Percentiles rank a stretch among this genome's conserved stretches.
Evolutionary conservation across 2,113 vertebrate species (phyloP).

Genomic region (Protobothrops mucrosquamatus): DNA sequence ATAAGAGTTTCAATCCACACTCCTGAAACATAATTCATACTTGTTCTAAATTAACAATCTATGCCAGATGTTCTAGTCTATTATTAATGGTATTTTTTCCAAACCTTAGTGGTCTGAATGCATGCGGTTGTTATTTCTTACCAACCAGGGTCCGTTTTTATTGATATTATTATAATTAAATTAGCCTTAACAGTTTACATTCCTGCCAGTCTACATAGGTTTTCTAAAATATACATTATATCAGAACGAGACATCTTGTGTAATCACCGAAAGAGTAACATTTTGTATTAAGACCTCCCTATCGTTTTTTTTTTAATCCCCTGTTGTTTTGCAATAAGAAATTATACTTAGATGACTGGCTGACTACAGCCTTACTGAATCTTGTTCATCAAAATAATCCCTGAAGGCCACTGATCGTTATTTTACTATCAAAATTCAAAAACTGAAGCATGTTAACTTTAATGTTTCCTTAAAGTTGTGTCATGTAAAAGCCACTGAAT

Average conservation of each 20-base stretch:
- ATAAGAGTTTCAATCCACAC: background rate
- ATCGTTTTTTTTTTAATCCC: background rate
- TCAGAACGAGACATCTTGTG: background rate
- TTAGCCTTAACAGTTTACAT: background rate
- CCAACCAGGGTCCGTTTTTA: background rate
- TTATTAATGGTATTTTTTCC: background rate
- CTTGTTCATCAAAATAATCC: background rate
- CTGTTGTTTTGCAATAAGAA: background rate
- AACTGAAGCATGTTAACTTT: background rate
- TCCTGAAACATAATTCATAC: background rate
- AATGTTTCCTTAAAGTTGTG: background rate
- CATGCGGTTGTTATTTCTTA: background rate
- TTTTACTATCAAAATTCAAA: background rate
- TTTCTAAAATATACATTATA: background rate
- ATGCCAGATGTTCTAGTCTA: background rate
- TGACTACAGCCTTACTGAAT: background rate
- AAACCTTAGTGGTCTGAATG: background rate
- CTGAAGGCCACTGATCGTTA: background rate
- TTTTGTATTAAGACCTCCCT: background rate
- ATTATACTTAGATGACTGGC: background rate
- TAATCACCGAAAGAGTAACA: background rate
- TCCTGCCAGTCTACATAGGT: background rate
- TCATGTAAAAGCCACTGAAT: too few species aligned
- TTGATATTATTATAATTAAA: background rate
- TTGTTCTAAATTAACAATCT: background rate